These are phyloP conservation scores for Pristionchus japonicus DNA, from an alignment of 2,888 invertebrate genomes.

Conservation along the genomic window DNA sequence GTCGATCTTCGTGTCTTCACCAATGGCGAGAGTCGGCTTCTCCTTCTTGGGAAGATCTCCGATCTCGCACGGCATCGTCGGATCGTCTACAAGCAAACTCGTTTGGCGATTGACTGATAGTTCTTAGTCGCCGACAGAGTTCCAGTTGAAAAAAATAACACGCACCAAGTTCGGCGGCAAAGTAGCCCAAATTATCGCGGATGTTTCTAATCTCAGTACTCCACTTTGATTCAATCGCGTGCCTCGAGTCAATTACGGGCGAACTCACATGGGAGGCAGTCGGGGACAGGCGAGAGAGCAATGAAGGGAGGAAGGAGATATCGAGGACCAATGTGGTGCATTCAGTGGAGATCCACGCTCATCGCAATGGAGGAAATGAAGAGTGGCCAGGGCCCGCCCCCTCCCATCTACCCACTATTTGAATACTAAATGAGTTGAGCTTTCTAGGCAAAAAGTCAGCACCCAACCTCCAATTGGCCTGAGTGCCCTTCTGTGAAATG, in stretches of 20 bases:
- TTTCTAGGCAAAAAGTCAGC: neutral
- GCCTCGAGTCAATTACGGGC: too few relatives aligned
- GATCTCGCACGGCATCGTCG: neutral
- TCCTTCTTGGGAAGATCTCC: neutral
- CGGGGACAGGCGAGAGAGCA: neutral
- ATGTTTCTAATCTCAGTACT: too few relatives aligned
- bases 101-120: too few relatives aligned
- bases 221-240: too few relatives aligned
- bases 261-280: neutral
- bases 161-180: too few relatives aligned
- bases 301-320: slow-evolving; percentile 7
- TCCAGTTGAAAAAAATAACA: too few relatives aligned
- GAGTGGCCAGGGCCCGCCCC: neutral
- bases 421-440: neutral
- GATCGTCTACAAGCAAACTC: neutral
- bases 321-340: neutral
- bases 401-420: neutral
- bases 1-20: neutral
- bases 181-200: too few relatives aligned
- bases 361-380: neutral
- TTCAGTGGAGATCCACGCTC: neutral
- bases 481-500: neutral
- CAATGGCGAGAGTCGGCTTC: neutral
- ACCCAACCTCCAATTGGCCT: neutral
- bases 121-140: too few relatives aligned